phyloP scores from a whole-genome alignment of 2,888 invertebrate genomes.

The Mystacides longicornis region DNA sequence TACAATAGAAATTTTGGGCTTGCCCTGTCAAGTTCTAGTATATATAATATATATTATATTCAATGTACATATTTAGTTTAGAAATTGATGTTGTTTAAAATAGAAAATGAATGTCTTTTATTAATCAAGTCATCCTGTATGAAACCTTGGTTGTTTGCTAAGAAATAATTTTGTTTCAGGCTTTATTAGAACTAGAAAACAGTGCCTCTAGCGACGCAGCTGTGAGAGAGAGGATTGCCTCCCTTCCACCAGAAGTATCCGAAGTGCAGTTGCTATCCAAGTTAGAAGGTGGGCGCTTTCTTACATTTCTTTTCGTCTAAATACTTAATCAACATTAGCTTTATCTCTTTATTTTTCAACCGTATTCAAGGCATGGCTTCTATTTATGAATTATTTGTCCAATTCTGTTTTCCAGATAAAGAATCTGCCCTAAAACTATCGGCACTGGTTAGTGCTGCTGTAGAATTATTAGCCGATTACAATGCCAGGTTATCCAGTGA shows the following conservation, averaged over 20 bases:
- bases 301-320: neutral
- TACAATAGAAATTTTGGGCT: too few species aligned
- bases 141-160: too few species aligned
- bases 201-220: constrained; percentile 93
- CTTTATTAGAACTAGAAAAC: constrained; percentile 78
- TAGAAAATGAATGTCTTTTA: too few species aligned
- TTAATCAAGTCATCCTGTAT: too few species aligned
- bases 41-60: too few species aligned
- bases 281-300: constrained; percentile 59
- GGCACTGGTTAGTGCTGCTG: constrained; percentile 81
- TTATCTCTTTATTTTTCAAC: too few species aligned
- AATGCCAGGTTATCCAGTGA: constrained; percentile 80
- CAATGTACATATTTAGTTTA: too few species aligned
- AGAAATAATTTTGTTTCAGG: too few species aligned
- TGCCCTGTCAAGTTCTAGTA: too few species aligned
- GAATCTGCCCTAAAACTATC: constrained; percentile 72
- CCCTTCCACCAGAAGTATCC: constrained; percentile 89
- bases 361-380: too few species aligned
- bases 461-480: constrained; percentile 78
- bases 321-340: neutral
- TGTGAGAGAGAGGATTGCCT: constrained; percentile 87
- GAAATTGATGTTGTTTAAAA: too few species aligned
- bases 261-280: constrained; percentile 81
- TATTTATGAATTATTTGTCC: too few species aligned
- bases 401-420: constrained; percentile 54